These are phyloP conservation scores for Leucoraja ocellata DNA, from an alignment of 2,797 vertebrate species.

Conservation along the genomic window DNA sequence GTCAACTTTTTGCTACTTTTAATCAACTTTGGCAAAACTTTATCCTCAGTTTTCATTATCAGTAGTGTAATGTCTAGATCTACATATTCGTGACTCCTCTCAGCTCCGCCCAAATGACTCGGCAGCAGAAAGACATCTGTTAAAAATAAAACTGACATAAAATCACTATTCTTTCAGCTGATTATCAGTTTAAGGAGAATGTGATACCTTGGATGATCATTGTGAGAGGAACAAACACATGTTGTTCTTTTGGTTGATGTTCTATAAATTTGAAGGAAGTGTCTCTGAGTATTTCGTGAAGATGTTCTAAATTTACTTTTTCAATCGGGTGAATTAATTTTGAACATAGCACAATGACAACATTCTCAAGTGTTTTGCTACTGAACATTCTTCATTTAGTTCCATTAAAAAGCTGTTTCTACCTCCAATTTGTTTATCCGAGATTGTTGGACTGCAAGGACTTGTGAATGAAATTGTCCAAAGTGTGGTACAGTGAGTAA, in stretches of 20 bases:
- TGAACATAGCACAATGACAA: background rate
- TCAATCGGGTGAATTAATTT: conserved; percentile 4
- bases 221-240: background rate
- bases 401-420: conserved; percentile 9
- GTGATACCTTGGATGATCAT: background rate
- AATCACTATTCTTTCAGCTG: background rate
- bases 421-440: background rate
- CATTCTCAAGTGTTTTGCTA: background rate
- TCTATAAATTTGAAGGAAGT: background rate
- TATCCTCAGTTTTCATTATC: background rate
- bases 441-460: background rate
- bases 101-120: background rate
- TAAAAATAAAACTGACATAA: background rate
- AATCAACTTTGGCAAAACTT: background rate
- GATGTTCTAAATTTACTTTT: background rate
- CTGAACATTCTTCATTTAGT: background rate
- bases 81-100: background rate
- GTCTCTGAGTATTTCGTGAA: background rate
- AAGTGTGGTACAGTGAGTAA: background rate
- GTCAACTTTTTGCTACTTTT: background rate
- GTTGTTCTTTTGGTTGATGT: conserved; percentile 14
- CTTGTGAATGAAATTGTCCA: background rate
- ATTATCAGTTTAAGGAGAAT: background rate
- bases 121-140: background rate
- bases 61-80: too few species aligned